Evolutionary conservation across 1,140 invertebrate genomes (phyloP).

Genomic region (Diuraphis noxia): DNA sequence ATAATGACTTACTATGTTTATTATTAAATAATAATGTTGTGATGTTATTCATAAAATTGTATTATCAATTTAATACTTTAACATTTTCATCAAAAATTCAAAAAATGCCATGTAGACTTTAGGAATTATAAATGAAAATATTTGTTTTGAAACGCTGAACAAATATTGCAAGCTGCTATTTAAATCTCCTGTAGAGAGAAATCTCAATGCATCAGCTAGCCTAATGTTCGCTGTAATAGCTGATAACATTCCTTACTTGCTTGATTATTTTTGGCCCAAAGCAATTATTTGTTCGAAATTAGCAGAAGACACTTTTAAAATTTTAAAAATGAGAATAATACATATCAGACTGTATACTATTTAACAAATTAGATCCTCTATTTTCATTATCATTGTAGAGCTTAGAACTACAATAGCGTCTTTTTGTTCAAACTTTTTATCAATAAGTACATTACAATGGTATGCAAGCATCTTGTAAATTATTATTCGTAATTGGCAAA

Average conservation of each 20-base stretch:
- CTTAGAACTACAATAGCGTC: too few relatives aligned
- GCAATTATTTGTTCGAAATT: conserved; percentile 56
- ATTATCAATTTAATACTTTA: too few relatives aligned
- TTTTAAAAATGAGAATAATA: too few relatives aligned
- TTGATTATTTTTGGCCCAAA: conserved; percentile 55
- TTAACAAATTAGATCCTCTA: too few relatives aligned
- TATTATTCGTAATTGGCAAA: too few relatives aligned
- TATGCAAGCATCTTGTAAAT: too few relatives aligned
- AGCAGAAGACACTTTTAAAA: conserved; percentile 55
- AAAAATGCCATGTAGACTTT: conserved; percentile 57
- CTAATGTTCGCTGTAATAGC: conserved; percentile 55
- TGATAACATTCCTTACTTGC: conserved; percentile 57
- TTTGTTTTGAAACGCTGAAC: conserved; percentile 58
- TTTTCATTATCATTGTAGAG: conserved; percentile 9
- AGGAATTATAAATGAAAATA: conserved; percentile 57
- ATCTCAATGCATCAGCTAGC: conserved; percentile 57
- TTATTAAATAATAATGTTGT: too few relatives aligned
- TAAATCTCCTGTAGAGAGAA: conserved; percentile 58
- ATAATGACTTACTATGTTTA: too few relatives aligned
- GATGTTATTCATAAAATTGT: too few relatives aligned
- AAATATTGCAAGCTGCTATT: conserved; percentile 57
- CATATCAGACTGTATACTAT: too few relatives aligned
- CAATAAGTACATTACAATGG: too few relatives aligned
- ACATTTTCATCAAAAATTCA: conserved; percentile 56
- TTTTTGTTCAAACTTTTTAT: too few relatives aligned